Percentiles rank a stretch among this genome's conserved stretches.
Evolutionary conservation across 2,797 vertebrate genomes (phyloP).

Genomic region (Corythornis leucogaster): DNA sequence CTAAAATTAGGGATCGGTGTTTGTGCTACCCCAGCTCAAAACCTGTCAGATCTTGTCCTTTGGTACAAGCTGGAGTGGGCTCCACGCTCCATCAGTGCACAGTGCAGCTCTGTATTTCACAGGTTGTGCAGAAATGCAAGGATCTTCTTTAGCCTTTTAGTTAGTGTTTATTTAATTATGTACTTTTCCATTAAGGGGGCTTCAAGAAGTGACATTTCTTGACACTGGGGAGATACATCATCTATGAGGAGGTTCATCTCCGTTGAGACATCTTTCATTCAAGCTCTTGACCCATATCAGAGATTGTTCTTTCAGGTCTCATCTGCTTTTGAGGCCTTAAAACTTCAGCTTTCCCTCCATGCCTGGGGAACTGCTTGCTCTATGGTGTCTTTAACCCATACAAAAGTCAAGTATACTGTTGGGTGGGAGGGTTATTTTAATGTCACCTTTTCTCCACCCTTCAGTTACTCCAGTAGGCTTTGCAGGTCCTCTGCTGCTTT

Average conservation of each 20-base stretch:
- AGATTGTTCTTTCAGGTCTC: not conserved
- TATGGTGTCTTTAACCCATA: not conserved
- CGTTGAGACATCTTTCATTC: not conserved
- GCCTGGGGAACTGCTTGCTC: not conserved
- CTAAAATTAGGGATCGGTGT: not conserved
- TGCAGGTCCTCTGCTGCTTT: not conserved
- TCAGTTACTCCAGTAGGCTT: not conserved
- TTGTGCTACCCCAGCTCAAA: not conserved
- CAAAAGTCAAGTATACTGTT: not conserved
- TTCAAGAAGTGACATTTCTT: not conserved
- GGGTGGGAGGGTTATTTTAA: rapidly evolving
- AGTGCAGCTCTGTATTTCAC: not conserved
- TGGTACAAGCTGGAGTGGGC: not conserved
- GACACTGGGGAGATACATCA: not conserved
- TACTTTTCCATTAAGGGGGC: rapidly evolving
- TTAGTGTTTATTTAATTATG: not conserved
- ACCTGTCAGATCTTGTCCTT: not conserved
- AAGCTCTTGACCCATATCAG: not conserved
- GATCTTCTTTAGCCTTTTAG: not conserved
- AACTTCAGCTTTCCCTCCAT: not conserved
- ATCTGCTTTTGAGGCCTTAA: not conserved
- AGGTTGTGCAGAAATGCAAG: rapidly evolving
- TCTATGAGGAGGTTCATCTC: not conserved
- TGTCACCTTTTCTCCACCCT: rapidly evolving
- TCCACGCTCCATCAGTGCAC: rapidly evolving